Conservation (phyloP, 2,797 vertebrate species). For the Tragelaphus eurycerus region DNA sequence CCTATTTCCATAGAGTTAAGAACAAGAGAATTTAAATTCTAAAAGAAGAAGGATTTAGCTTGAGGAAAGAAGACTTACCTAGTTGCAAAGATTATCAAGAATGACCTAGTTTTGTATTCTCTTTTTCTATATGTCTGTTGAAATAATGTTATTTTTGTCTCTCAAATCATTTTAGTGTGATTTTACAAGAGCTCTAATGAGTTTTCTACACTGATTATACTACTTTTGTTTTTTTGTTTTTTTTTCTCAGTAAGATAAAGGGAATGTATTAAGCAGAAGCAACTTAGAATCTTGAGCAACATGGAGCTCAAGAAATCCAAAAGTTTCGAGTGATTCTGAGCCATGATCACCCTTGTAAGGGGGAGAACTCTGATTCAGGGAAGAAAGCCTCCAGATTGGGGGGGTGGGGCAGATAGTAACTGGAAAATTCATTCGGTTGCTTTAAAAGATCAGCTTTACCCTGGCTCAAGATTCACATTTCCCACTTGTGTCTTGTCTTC, state of each 20-base stretch:
- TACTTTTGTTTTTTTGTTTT: neutral
- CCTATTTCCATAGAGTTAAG: neutral
- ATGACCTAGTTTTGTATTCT: neutral
- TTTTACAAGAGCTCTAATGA: neutral
- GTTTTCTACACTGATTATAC: neutral
- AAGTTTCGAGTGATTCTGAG: neutral
- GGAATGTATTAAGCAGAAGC: neutral
- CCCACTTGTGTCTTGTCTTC: constrained; percentile 72
- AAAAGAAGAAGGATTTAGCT: neutral
- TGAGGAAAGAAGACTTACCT: neutral
- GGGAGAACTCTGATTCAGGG: neutral
- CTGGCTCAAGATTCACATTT: constrained; percentile 72
- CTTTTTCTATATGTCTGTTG: neutral
- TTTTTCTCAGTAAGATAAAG: neutral
- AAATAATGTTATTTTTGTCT: neutral
- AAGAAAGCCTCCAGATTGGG: constrained; percentile 27
- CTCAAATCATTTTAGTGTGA: neutral
- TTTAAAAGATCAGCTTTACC: constrained; percentile 62
- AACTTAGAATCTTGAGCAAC: neutral
- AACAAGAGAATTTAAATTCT: constrained; percentile 22
- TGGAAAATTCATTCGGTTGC: constrained; percentile 62
- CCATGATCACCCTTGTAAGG: neutral
- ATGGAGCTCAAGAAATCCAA: neutral
- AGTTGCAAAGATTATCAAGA: constrained; percentile 6
- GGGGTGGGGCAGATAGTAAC: neutral